Evolutionary conservation across 2,113 vertebrate genomes (phyloP), one percentile per base, ranked within the genome.

Genomic region (Neoarius graeffei): DNA sequence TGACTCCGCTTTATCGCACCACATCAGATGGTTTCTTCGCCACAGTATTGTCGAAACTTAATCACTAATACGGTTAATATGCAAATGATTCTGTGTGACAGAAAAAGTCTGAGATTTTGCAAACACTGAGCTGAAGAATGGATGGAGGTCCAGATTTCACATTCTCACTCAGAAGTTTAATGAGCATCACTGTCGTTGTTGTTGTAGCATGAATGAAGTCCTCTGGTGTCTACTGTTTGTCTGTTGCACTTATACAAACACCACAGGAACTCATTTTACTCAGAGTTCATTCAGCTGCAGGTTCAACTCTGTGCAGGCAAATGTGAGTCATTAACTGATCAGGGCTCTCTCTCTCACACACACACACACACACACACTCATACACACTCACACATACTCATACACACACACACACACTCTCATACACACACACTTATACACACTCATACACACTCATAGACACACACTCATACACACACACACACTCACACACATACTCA

Each of bases 241-340:
- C 71, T 54, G 50, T 23, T 6, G n/a, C 50, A 54, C 23, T 35
- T 50, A 50, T 25, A 80, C 7, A 57, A 56, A n/a, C 76, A 56
- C 76, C 13, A 30, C 74, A 52, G 4, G 3, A 27, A 52, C 76
- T 79, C 71, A 52, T 50, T 48, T 48, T 23, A 23, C 50, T 79
- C 74, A n/a, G 73, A 76, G 20, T 42, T 48, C 1, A 76, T 76
- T 23, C 23, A 69, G n/a, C n/a, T 69, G 17, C 30, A 69, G 27
- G 13, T 30, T 69, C 11, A 69, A 30, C 30, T 73, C 35, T 20
- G 69, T 30, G 6, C 67, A 48, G 35, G 13, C 7, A 48, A 80
- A 81, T 59, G 15, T 81, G 79, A 81, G n/a, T 35, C 54, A 35
- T 81, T 59, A 81, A 81, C 50, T 57, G 52, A 54, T 5, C 74